Conservation (phyloP, 2,797 vertebrate species). For the Rhynchotus rufescens region DNA sequence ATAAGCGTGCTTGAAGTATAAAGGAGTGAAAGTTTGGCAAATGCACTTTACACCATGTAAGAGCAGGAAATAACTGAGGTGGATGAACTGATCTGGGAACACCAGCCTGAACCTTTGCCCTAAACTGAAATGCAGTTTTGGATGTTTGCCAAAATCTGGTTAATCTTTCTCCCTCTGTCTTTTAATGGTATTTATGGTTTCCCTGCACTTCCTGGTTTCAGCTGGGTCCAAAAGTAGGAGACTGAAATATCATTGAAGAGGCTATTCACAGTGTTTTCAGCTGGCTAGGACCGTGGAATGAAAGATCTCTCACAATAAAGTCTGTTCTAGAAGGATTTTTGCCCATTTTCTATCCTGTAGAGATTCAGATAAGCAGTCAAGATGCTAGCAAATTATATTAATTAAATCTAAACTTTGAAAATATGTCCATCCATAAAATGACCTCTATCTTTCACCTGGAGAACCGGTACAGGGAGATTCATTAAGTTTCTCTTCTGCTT, state of each 20-base stretch:
- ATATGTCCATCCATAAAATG: background rate
- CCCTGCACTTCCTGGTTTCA: slow-evolving; percentile 36
- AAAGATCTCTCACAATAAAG: slow-evolving; percentile 54
- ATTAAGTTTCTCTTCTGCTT: background rate
- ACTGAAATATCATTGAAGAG: slow-evolving; percentile 62
- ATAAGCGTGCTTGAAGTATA: background rate
- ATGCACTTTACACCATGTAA: background rate
- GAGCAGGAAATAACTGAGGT: background rate
- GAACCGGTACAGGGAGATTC: background rate
- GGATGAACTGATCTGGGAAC: slow-evolving; percentile 20
- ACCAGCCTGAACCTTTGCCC: slow-evolving; percentile 48
- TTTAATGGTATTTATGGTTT: slow-evolving; percentile 56
- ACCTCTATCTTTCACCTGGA: background rate
- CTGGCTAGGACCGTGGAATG: slow-evolving; percentile 45
- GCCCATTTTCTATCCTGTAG: slow-evolving; percentile 2
- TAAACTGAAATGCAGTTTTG: slow-evolving; percentile 47
- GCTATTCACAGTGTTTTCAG: slow-evolving; percentile 62
- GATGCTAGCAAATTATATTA: slow-evolving; percentile 16
- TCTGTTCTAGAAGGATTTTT: slow-evolving; percentile 53
- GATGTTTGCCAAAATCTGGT: slow-evolving; percentile 44
- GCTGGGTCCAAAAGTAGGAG: slow-evolving; percentile 46
- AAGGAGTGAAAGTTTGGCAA: slow-evolving; percentile 3
- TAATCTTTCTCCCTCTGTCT: slow-evolving; percentile 57
- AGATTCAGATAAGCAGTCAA: slow-evolving; percentile 56
- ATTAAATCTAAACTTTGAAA: slow-evolving; percentile 21